Evolutionary conservation across 1,140 invertebrate species (phyloP).

Genomic region (Anastatus disparis): DNA sequence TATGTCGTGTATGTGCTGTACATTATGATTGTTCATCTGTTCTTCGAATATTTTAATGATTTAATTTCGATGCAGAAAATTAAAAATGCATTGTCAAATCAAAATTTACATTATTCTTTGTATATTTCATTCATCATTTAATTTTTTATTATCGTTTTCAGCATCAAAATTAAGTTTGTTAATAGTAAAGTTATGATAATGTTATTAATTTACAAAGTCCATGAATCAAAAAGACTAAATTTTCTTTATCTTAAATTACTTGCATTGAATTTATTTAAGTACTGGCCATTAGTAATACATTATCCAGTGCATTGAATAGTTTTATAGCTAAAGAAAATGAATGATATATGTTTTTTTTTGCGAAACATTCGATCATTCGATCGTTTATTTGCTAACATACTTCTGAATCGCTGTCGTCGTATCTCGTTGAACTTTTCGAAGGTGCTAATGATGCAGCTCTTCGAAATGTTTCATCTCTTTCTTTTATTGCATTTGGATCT

Average conservation of each 20-base stretch:
- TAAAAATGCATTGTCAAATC: too few relatives aligned
- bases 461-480: slow-evolving; percentile 45
- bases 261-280: slow-evolving; percentile 27
- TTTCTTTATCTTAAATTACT: not conserved
- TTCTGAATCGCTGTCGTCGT: slow-evolving; percentile 62
- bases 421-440: slow-evolving; percentile 52
- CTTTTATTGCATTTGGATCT: slow-evolving; percentile 43
- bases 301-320: not conserved
- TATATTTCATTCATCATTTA: too few relatives aligned
- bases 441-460: slow-evolving; percentile 49
- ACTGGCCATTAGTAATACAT: slow-evolving; percentile 17
- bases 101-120: too few relatives aligned
- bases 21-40: too few relatives aligned
- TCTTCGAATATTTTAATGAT: too few relatives aligned
- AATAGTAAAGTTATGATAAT: too few relatives aligned
- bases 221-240: not conserved
- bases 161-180: too few relatives aligned
- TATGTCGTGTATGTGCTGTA: too few relatives aligned
- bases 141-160: too few relatives aligned
- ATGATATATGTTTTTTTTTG: not conserved
- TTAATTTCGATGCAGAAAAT: too few relatives aligned
- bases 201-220: not conserved
- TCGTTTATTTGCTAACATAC: slow-evolving; percentile 51
- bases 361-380: slow-evolving; percentile 55
- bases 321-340: not conserved